These are phyloP conservation scores for Zelleria hepariella DNA, from an alignment of 2,888 invertebrate species.

Conservation along the genomic window DNA sequence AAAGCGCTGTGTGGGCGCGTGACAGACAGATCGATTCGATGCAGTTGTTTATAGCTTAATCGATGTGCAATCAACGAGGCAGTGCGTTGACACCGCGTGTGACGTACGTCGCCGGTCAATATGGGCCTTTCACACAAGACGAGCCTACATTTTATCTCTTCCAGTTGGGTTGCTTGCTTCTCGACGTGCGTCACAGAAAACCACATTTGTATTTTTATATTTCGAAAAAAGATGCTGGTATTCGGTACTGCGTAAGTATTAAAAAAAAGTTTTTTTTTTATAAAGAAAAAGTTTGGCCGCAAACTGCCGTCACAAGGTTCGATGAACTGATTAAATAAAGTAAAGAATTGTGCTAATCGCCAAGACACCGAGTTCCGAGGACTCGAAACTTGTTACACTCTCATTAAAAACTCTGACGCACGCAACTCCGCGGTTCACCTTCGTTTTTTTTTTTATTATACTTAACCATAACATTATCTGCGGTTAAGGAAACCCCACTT, in stretches of 20 bases:
- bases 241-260: no score
- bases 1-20: no score
- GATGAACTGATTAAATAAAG: neutral
- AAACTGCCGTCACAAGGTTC: neutral
- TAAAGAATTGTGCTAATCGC: neutral
- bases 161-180: no score
- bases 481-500: slow-evolving; percentile 7
- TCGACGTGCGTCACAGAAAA: neutral
- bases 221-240: no score
- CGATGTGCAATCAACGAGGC: neutral
- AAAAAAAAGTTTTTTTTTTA: no score
- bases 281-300: neutral
- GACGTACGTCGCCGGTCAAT: neutral
- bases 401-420: slow-evolving; percentile 32
- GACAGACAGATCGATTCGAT: neutral
- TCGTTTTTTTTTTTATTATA: slow-evolving; percentile 16
- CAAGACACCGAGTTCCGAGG: neutral
- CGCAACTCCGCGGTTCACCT: slow-evolving; percentile 40
- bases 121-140: neutral
- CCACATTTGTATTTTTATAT: neutral
- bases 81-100: neutral
- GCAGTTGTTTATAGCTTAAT: neutral
- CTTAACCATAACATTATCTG: neutral
- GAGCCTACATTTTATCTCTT: no score
- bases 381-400: neutral